Conservation (phyloP, 1,140 invertebrate species). For the Ladona fulva region DNA sequence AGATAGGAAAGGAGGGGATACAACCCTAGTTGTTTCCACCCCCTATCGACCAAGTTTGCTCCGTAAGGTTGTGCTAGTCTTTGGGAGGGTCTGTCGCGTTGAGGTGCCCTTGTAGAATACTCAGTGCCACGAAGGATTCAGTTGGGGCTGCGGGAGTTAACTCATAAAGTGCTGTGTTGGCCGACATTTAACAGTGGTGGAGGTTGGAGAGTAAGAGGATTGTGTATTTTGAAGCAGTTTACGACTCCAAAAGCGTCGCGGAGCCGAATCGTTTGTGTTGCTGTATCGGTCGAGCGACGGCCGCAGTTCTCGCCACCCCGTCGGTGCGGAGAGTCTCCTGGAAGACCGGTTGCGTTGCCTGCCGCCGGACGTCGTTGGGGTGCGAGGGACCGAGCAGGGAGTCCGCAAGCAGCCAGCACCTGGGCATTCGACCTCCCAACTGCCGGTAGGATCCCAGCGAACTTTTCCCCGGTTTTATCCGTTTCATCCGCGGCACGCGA, state of each 20-base stretch:
- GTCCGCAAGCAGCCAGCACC: not conserved
- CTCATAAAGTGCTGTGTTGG: not conserved
- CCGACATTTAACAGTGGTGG: not conserved
- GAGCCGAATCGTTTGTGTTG: not conserved
- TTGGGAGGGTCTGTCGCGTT: not conserved
- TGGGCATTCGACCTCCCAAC: not conserved
- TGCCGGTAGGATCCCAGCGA: not conserved
- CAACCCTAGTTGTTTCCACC: too few relatives aligned
- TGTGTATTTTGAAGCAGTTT: not conserved
- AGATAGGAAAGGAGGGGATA: too few relatives aligned
- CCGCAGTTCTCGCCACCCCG: not conserved
- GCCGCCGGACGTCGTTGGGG: not conserved
- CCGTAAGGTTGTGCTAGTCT: not conserved
- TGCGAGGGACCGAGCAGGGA: not conserved
- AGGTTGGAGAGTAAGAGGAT: not conserved
- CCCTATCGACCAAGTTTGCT: too few relatives aligned
- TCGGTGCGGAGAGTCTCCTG: not conserved
- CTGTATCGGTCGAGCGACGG: not conserved
- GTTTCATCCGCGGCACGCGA: too few relatives aligned
- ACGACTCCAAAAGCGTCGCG: not conserved
- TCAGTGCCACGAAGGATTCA: not conserved
- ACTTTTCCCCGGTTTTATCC: not conserved
- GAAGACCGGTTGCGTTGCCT: not conserved
- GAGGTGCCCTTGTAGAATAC: not conserved
- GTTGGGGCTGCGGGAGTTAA: not conserved